phyloP scores from a whole-genome alignment of 64 coral and sea anemone genomes.

The Pocillopora verrucosa region DNA sequence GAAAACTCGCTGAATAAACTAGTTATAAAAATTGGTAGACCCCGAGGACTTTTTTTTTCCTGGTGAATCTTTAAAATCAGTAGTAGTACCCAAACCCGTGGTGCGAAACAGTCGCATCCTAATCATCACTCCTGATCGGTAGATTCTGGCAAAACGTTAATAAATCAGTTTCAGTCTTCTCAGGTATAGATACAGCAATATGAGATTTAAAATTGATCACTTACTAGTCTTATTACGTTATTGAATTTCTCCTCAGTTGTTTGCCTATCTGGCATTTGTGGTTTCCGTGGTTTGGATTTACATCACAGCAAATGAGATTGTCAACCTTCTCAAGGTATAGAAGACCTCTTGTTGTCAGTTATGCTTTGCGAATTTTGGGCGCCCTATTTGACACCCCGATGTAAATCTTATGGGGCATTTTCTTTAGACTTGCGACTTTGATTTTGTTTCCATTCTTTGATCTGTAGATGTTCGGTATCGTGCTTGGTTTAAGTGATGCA shows the following conservation, averaged over 20 bases:
- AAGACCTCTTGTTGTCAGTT: background rate
- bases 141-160: too few relatives aligned
- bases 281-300: constrained; percentile 96
- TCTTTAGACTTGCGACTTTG: background rate
- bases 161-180: background rate
- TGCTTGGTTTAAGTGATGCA: constrained; percentile 78
- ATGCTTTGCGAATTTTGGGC: too few relatives aligned
- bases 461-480: constrained; percentile 81
- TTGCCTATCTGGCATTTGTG: constrained; percentile 81
- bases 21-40: too few relatives aligned
- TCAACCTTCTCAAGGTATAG: constrained; percentile 84
- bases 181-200: too few relatives aligned
- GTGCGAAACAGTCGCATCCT: too few relatives aligned
- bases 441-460: background rate
- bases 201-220: background rate
- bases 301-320: constrained; percentile 93
- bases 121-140: too few relatives aligned
- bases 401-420: background rate
- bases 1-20: too few relatives aligned
- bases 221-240: background rate
- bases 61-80: too few relatives aligned
- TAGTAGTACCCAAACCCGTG: too few relatives aligned
- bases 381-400: too few relatives aligned
- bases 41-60: too few relatives aligned
- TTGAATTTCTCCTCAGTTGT: constrained; percentile 40